These are phyloP conservation scores for Tetanocera ferruginea DNA, from an alignment of 2,888 invertebrate genomes.

Conservation along the genomic window DNA sequence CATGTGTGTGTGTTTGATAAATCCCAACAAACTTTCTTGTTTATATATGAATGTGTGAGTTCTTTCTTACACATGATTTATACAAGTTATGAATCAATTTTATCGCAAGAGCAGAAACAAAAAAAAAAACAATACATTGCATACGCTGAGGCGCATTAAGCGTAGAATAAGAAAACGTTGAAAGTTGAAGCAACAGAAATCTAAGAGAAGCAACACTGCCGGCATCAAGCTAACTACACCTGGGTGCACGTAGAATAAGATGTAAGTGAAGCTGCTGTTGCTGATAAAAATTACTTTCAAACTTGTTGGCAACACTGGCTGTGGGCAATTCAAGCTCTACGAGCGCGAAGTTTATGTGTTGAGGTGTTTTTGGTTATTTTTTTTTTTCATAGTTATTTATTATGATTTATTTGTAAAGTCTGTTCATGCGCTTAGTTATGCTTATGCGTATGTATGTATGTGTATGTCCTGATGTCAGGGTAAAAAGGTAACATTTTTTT, in stretches of 20 bases:
- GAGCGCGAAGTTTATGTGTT: constrained; percentile 53
- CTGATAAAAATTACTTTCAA: constrained; percentile 50
- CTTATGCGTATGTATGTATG: constrained; percentile 4
- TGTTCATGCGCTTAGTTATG: background rate
- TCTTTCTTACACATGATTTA: constrained; percentile 60
- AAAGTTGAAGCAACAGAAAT: background rate
- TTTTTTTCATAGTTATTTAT: constrained; percentile 61
- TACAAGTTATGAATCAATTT: constrained; percentile 68
- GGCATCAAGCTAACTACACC: background rate
- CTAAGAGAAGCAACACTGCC: background rate
- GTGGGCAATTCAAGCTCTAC: constrained; percentile 29
- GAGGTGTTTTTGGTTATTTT: constrained; percentile 54
- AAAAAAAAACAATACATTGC: constrained; percentile 42
- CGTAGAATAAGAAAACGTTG: background rate
- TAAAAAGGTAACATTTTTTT: background rate
- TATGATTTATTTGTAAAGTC: constrained; percentile 61
- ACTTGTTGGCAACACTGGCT: constrained; percentile 48
- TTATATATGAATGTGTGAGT: background rate
- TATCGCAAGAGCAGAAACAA: constrained; percentile 63
- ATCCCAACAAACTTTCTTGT: constrained; percentile 52
- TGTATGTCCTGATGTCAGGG: background rate
- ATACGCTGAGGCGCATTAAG: constrained; percentile 16
- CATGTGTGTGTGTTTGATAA: constrained; percentile 48
- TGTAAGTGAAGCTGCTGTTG: constrained; percentile 32
- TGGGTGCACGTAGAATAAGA: constrained; percentile 18